A percentile compares a stretch with the other conserved stretches of the same genome.
These are phyloP conservation scores for Lamproptera curius DNA, from an alignment of 2,888 invertebrate genomes.

Conservation along the genomic window DNA sequence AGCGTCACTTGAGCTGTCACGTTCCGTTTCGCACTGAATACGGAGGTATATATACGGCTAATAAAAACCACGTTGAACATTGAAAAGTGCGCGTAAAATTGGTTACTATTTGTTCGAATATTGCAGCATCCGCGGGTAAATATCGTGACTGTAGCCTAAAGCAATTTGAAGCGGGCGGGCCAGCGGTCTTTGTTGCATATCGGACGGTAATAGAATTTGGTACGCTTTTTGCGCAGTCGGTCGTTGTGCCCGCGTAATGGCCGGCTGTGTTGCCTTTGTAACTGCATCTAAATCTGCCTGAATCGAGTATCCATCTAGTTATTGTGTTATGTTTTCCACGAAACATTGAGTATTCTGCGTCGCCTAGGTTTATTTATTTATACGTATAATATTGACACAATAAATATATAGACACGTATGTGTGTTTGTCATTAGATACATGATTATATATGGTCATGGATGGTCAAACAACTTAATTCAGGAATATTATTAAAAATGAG, in stretches of 20 bases:
- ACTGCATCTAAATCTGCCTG: constrained; percentile 69
- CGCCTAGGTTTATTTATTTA: not conserved
- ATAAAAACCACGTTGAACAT: constrained; percentile 5
- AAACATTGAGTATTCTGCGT: constrained; percentile 24
- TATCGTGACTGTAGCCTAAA: constrained; percentile 72
- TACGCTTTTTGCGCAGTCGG: constrained; percentile 71
- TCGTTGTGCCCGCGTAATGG: constrained; percentile 61
- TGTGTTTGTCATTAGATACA: too few relatives aligned
- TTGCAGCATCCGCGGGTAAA: constrained; percentile 61
- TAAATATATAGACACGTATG: too few relatives aligned
- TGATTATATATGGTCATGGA: too few relatives aligned
- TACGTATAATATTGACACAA: too few relatives aligned
- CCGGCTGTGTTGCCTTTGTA: constrained; percentile 70
- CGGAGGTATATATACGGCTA: not conserved
- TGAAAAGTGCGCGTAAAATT: constrained; percentile 41
- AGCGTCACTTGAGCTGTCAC: constrained; percentile 37
- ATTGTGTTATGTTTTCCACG: constrained; percentile 46
- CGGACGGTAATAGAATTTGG: constrained; percentile 76
- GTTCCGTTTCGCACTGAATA: constrained; percentile 29
- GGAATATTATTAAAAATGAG: too few relatives aligned
- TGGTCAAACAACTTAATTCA: too few relatives aligned
- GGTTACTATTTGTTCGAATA: constrained; percentile 56
- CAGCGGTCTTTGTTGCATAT: constrained; percentile 77
- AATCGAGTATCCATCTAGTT: constrained; percentile 48
- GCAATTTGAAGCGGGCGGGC: constrained; percentile 70